Evolutionary conservation across 1,140 invertebrate genomes (phyloP), one percentile per base, ranked within the genome.

Genomic region (Cyrtorhinus lividipennis): DNA sequence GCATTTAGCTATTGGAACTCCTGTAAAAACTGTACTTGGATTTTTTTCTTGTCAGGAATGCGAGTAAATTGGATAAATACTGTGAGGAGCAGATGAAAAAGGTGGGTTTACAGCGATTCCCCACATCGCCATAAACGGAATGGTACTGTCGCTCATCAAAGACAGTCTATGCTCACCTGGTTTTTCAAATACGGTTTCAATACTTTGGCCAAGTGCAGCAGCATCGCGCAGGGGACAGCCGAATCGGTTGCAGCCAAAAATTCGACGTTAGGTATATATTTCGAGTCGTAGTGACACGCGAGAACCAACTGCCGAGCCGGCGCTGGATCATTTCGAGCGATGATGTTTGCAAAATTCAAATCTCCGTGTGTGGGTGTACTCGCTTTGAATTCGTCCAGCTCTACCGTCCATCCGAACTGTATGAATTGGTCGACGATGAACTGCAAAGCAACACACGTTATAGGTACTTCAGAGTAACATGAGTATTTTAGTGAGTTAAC

Each of bases 231-330:
- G 0, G 96, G 96, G 2, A 99, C 93, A 2, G 96, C 97, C 20
- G 94, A 98, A 72, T 99, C 97, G 0, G 86, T 96, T 1, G 96
- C 96, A 70, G 88, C 94, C 62, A 95, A 74, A 79, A 99, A 98
- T 8, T 81, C 76, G 64, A 78, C 76, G 65, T 86, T 79, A 66
- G 77, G 76, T 59, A 84, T 85, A 70, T 87, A 87, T 74, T 98
- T 95, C 13, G 92, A 95, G 71, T 98, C 95, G 73, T 93, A 98
- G 76, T 98, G 95, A 70, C 94, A 97, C 2, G 94, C 90, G 1
- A 98, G 70, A 1, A 89, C 82, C 56, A 97, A 73, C 71, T 81
- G 88, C 64, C 89, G 76, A 63, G 83, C 82, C 0, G 91, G 89
- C 61, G 82, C 71, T 1, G 90, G 89, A 77, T 97, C 87, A 63